Percentiles rank a stretch among this genome's conserved stretches.
These are phyloP conservation scores for Drosophila hawaiiensis DNA, from an alignment of 2,888 invertebrate species.

Conservation along the genomic window DNA sequence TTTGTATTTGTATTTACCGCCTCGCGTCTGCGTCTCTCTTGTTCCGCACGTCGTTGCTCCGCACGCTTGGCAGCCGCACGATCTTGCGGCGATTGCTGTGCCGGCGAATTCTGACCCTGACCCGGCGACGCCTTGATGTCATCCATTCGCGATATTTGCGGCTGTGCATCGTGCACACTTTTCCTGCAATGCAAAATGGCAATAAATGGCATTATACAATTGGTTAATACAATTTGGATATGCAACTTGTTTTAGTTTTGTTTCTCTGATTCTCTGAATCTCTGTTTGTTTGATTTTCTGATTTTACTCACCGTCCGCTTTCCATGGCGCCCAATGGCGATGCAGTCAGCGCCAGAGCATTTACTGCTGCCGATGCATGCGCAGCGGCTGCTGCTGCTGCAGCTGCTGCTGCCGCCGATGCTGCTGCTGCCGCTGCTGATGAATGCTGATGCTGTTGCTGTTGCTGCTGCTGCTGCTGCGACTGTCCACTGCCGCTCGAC, in stretches of 20 bases:
- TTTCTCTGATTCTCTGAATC: too few relatives aligned
- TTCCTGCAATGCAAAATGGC: conserved; percentile 68
- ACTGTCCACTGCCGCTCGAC: conserved; percentile 19
- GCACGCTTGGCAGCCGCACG: conserved; percentile 92
- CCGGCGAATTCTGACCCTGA: conserved; percentile 84
- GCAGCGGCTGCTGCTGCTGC: conserved; percentile 56
- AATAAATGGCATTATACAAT: not conserved
- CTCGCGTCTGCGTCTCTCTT: conserved; percentile 95
- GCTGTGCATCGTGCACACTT: conserved; percentile 84
- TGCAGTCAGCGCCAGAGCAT: conserved; percentile 56
- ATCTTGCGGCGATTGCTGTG: conserved; percentile 85
- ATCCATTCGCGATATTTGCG: conserved; percentile 83
- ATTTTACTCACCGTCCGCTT: conserved; percentile 81
- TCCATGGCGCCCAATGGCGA: conserved; percentile 88
- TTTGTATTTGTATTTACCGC: conserved; percentile 89
- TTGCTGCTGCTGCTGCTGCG: conserved; percentile 49
- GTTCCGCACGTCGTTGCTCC: conserved; percentile 93
- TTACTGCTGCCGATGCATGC: conserved; percentile 54
- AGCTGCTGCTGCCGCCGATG: conserved; percentile 38
- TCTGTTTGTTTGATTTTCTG: not conserved
- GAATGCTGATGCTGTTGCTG: conserved; percentile 44
- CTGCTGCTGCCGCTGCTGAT: conserved; percentile 32
- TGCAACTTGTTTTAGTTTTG: not conserved
- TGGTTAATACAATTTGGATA: not conserved
- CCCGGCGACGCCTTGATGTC: conserved; percentile 85